phyloP scores from a whole-genome alignment of 2,797 vertebrate genomes.

The Rachycentron canadum region DNA sequence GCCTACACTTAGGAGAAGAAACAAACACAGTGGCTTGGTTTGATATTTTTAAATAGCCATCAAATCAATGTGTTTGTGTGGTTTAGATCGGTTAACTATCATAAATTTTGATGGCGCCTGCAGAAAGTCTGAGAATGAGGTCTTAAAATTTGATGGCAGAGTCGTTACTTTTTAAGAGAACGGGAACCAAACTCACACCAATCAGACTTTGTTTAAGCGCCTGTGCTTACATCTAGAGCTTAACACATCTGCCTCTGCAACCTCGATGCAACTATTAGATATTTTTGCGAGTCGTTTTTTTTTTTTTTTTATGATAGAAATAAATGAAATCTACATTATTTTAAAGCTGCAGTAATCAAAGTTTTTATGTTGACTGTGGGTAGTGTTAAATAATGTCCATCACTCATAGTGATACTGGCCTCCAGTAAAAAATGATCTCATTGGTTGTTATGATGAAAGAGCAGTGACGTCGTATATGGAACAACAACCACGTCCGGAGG shows the following conservation, averaged over 20 bases:
- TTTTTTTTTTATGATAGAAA: neutral
- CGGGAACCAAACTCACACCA: neutral
- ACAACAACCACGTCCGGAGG: too few species aligned
- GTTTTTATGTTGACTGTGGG: neutral
- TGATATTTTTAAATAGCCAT: neutral
- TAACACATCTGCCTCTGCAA: conserved; percentile 4
- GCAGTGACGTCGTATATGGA: too few species aligned
- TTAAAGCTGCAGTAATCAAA: neutral
- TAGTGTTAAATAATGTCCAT: too few species aligned
- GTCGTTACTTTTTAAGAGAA: conserved; percentile 4
- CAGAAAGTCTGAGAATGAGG: neutral
- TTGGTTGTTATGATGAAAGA: too few species aligned
- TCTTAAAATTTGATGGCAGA: neutral
- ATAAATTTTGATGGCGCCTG: neutral
- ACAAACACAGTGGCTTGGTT: neutral
- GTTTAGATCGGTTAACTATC: neutral
- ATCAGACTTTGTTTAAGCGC: conserved; percentile 31
- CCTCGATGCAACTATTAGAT: neutral
- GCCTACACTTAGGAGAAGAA: neutral
- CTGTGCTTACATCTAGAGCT: neutral
- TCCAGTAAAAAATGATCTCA: too few species aligned
- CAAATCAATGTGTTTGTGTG: neutral
- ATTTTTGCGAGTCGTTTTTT: neutral
- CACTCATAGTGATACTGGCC: too few species aligned
- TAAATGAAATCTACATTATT: neutral